Conservation (phyloP, 2,888 invertebrate genomes). For the Drosophila trichaetosa region DNA sequence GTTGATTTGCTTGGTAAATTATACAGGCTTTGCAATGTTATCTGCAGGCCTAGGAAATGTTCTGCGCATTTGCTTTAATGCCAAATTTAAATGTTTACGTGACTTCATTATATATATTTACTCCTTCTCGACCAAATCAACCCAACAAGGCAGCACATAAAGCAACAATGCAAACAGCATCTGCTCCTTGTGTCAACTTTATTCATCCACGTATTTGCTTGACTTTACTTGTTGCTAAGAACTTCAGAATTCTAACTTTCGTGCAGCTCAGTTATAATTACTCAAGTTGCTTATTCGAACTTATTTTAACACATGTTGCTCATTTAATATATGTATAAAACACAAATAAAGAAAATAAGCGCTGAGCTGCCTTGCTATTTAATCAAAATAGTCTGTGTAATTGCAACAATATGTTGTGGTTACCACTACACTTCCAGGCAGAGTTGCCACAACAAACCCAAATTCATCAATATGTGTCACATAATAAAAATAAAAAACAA, state of each 20-base stretch:
- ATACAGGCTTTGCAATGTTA: slow-evolving; percentile 39
- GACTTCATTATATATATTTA: slow-evolving; percentile 70
- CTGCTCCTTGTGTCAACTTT: not conserved
- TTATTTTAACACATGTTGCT: slow-evolving; percentile 1
- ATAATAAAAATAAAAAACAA: not conserved
- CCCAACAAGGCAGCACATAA: not conserved
- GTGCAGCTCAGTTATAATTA: slow-evolving; percentile 52
- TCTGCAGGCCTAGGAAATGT: slow-evolving; percentile 9
- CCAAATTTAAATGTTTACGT: slow-evolving; percentile 77
- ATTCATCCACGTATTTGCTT: slow-evolving; percentile 30
- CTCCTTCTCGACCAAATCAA: not conserved
- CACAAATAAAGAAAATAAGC: not conserved
- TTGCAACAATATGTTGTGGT: not conserved
- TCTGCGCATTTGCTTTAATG: slow-evolving; percentile 61
- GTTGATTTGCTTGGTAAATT: slow-evolving; percentile 28
- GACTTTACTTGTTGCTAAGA: slow-evolving; percentile 47
- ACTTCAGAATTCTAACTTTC: slow-evolving; percentile 23
- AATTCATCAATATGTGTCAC: not conserved
- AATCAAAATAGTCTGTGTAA: not conserved
- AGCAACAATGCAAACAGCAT: slow-evolving; percentile 1
- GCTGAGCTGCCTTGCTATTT: not conserved
- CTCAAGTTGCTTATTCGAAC: slow-evolving; percentile 14
- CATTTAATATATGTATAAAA: not conserved
- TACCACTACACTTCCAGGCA: not conserved
- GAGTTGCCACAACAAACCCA: not conserved